Evolutionary conservation across 2,797 vertebrate species (phyloP).

Genomic region (Basileuterus tristriatus): DNA sequence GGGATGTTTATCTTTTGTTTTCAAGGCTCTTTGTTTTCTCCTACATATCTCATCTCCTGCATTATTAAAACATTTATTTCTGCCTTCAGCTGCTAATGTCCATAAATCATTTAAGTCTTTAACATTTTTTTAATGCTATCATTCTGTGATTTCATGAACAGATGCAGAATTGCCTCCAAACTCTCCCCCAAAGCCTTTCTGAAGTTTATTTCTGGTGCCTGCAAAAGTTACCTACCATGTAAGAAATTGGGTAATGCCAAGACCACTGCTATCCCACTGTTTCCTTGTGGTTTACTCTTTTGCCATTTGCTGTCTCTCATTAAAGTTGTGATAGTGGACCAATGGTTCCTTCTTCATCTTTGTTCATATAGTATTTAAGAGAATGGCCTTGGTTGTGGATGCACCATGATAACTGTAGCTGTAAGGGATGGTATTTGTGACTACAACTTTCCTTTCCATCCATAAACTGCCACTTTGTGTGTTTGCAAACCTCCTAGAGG

Average conservation of each 20-base stretch:
- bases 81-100: neutral
- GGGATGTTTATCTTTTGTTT: neutral
- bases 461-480: neutral
- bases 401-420: neutral
- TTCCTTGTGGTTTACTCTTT: neutral
- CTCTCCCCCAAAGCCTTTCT: neutral
- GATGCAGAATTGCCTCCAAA: neutral
- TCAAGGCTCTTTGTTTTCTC: neutral
- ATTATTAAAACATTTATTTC: neutral
- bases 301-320: neutral
- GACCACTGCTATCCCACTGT: neutral
- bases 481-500: neutral
- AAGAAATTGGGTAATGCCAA: neutral
- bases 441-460: neutral
- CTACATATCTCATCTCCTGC: neutral
- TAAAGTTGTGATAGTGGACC: neutral
- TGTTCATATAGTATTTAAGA: neutral
- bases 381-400: neutral
- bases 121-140: neutral
- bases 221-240: neutral
- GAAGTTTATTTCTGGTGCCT: neutral
- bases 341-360: neutral
- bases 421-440: neutral
- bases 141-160: neutral
- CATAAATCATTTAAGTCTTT: neutral